phyloP scores from a whole-genome alignment of 2,888 invertebrate genomes.

The Asteroscopus sphinx region DNA sequence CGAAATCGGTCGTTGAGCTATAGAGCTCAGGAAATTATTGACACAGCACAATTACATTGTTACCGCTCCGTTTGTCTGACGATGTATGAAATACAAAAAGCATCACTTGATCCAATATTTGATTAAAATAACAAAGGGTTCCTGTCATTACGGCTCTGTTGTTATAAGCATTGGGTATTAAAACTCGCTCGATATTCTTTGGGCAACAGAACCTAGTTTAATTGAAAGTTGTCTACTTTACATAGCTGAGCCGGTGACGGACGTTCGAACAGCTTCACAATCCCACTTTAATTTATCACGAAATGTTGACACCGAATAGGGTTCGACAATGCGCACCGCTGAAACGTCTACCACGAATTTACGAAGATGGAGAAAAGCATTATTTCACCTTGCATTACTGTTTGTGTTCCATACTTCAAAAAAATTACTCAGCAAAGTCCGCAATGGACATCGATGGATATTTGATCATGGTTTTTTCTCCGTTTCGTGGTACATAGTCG shows the following conservation, averaged over 20 bases:
- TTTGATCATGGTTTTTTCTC: neutral
- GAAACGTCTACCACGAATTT: conserved; percentile 11
- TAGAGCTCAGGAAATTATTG: neutral
- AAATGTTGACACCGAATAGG: conserved; percentile 57
- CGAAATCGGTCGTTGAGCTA: neutral
- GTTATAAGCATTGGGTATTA: conserved; percentile 31
- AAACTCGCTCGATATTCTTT: conserved; percentile 29
- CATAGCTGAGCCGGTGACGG: conserved; percentile 38
- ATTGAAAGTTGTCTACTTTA: conserved; percentile 43
- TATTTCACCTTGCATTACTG: conserved; percentile 12
- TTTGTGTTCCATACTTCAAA: neutral
- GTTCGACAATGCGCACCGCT: conserved; percentile 47
- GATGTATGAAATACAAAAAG: conserved; percentile 14
- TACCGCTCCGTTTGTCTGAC: conserved; percentile 20
- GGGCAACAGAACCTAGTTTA: conserved; percentile 34
- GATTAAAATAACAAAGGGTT: conserved; percentile 36
- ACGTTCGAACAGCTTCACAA: conserved; percentile 51
- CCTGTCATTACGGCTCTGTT: conserved; percentile 20
- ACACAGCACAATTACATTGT: conserved; percentile 25
- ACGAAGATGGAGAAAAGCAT: neutral
- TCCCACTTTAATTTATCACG: conserved; percentile 59
- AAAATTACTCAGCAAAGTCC: neutral
- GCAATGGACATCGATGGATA: conserved; percentile 18
- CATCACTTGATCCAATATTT: conserved; percentile 46
- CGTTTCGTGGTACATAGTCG: conserved; percentile 13